phyloP scores from a whole-genome alignment of 1,140 invertebrate species.

The Ceratosolen fusciceps region DNA sequence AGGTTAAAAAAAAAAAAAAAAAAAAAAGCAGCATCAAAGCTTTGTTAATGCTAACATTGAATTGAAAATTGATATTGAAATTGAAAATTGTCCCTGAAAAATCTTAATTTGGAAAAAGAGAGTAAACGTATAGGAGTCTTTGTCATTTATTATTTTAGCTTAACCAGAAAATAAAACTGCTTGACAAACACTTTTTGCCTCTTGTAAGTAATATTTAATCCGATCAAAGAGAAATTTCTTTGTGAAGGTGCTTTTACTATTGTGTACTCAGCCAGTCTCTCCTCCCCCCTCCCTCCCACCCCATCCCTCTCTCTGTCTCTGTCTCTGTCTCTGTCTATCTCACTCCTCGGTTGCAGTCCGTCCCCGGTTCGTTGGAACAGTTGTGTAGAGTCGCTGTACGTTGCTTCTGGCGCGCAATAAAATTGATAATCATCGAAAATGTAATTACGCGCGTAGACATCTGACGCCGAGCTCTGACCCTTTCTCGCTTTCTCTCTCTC shows the following conservation, averaged over 20 bases:
- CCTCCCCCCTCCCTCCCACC: background rate
- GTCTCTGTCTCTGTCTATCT: background rate
- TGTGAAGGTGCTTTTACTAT: background rate
- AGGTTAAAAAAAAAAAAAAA: background rate
- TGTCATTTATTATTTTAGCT: background rate
- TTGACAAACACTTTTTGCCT: background rate
- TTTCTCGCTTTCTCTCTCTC: background rate
- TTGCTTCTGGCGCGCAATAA: slow-evolving; percentile 55
- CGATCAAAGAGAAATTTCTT: background rate
- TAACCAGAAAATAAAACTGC: background rate
- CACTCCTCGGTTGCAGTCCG: no score
- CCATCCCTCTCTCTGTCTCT: background rate
- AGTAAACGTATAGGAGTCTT: background rate
- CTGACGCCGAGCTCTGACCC: slow-evolving; percentile 10
- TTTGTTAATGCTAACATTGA: background rate
- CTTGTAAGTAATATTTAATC: background rate
- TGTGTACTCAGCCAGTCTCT: background rate
- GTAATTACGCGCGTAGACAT: slow-evolving; percentile 63
- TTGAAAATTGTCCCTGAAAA: background rate
- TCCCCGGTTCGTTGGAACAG: background rate
- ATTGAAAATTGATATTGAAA: background rate
- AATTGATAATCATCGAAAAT: slow-evolving; percentile 69
- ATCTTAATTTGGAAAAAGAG: background rate
- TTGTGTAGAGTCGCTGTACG: background rate
- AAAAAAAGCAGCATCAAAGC: no score